Base-by-base conservation (phyloP, 1,140 invertebrate species). In the Myzus persicae region DNA sequence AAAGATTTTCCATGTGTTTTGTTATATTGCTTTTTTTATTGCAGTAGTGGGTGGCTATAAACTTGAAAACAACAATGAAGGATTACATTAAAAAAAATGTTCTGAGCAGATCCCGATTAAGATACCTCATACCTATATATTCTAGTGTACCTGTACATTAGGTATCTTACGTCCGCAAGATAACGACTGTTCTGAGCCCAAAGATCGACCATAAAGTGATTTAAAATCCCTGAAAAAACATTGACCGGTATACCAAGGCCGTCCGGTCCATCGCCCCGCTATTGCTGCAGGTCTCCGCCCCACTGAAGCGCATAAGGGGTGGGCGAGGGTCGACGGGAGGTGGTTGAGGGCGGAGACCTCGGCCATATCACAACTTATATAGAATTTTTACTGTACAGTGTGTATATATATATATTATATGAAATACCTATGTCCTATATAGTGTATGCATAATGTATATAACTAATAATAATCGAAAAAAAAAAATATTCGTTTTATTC, bases 401-500 rank as follows among this genome's bases (percentile, higher is more conserved):
- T n/a, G 31, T 67, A 67, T 18, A 67, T 18, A 67, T 7, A 42
- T 42, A n/a, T 67, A 67, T n/a, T 31, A 6, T 51, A 18, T 26
- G 14, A n/a, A n/a, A n/a, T n/a, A n/a, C n/a, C n/a, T n/a, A n/a
- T n/a, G n/a, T n/a, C n/a, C n/a, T 36, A 44, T 76, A 76, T 76
- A n/a, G 20, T 51, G 5, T 51, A 22, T 31, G 11, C 18, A n/a
- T 18, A 36, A 18, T n/a, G 31, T 76, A 76, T n/a, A 76, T 18
- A 76, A 76, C 59, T 76, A 76, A 76, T 76, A 76, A 76, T 76
- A 76, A 76, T 76, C 14, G 54, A 51, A 24, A 76, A 76, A 59
- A n/a, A 76, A 76, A 76, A 76, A 59, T 31, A 31, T 76, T 84
- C 36, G 82, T 84, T 84, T 42, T 84, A 84, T 84, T 84, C 40